A percentile compares a stretch with the other conserved stretches of the same genome.
Conservation (phyloP, 2,113 vertebrate species). For the Monopterus albus region DNA sequence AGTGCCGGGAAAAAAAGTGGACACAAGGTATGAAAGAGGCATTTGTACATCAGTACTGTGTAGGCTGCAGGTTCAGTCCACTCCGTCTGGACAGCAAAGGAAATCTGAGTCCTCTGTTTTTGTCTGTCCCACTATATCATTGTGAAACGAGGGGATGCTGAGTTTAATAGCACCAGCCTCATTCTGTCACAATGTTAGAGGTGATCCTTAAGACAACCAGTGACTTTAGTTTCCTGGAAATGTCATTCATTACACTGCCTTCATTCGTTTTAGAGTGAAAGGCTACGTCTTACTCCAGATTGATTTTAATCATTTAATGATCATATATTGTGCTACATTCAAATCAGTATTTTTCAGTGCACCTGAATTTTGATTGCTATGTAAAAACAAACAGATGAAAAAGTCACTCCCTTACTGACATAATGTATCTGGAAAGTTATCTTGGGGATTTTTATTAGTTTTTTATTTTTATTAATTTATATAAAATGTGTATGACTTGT, state of each 20-base stretch:
- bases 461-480: not conserved
- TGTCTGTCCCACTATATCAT: conserved; percentile 22
- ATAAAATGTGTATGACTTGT: not conserved
- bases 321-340: not conserved
- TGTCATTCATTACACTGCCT: conserved; percentile 4
- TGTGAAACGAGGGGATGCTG: conserved; percentile 45
- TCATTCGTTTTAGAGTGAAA: not conserved
- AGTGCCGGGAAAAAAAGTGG: too few relatives aligned
- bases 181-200: conserved; percentile 57
- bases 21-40: too few relatives aligned
- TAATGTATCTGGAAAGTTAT: not conserved
- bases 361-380: too few relatives aligned
- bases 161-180: conserved; percentile 58
- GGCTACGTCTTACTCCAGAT: not conserved
- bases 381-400: too few relatives aligned
- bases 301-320: not conserved
- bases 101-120: conserved; percentile 46
- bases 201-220: conserved; percentile 15
- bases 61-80: conserved; percentile 10
- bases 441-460: too few relatives aligned
- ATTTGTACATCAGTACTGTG: not conserved
- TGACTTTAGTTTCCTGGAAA: conserved; percentile 42
- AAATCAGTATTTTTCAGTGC: too few relatives aligned
- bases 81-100: conserved; percentile 14
- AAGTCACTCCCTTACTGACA: too few relatives aligned